Conservation (phyloP, 2,797 vertebrate species). For the Hypotaenidia okinawae region DNA sequence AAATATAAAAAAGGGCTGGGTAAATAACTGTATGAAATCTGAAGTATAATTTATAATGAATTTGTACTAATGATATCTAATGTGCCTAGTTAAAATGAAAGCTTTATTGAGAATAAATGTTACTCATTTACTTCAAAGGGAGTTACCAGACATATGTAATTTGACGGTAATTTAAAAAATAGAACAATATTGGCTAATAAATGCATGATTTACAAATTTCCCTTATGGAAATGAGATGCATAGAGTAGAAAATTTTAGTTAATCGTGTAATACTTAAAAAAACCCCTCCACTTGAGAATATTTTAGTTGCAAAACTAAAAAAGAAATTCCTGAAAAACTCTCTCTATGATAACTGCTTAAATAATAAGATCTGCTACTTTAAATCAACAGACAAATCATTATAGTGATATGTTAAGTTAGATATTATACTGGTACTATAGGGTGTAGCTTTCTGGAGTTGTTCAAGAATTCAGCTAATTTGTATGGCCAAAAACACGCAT, state of each 20-base stretch:
- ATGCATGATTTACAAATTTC: constrained; percentile 63
- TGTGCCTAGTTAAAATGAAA: constrained; percentile 74
- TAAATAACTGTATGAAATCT: constrained; percentile 78
- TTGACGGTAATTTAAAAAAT: constrained; percentile 73
- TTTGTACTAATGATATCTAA: constrained; percentile 80
- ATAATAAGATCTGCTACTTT: not conserved
- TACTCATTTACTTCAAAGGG: constrained; percentile 78
- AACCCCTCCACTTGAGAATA: not conserved
- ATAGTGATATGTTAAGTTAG: not conserved
- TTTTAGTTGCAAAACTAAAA: not conserved
- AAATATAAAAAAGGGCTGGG: constrained; percentile 64
- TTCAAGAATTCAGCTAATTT: not conserved
- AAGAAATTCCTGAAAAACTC: not conserved
- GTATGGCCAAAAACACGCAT: not conserved
- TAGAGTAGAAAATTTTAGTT: constrained; percentile 5
- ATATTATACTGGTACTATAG: not conserved
- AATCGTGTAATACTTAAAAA: not conserved
- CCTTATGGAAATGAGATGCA: constrained; percentile 26
- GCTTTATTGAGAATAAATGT: constrained; percentile 77
- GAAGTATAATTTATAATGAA: constrained; percentile 78
- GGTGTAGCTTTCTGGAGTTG: not conserved
- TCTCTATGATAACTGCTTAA: not conserved
- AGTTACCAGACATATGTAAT: constrained; percentile 68
- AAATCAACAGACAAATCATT: not conserved
- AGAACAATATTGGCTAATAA: constrained; percentile 69